A percentile compares a stretch with the other conserved stretches of the same genome.
These are phyloP conservation scores for Acipenser oxyrinchus DNA, from an alignment of 2,797 vertebrate species.

Conservation along the genomic window DNA sequence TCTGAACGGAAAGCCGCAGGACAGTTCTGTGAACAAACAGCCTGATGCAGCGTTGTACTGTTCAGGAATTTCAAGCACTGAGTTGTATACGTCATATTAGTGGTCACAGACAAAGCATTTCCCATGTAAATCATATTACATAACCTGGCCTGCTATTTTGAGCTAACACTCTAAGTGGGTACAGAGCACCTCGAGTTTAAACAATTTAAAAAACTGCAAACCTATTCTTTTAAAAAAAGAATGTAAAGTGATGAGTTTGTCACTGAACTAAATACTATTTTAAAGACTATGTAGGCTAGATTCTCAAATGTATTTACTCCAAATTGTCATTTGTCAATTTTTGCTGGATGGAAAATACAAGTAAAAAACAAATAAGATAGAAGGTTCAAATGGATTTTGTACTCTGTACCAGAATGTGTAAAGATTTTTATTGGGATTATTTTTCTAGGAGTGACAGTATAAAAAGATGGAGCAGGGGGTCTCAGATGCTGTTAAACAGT, in stretches of 20 bases:
- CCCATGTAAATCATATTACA: conserved; percentile 12
- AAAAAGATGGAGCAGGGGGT: no score
- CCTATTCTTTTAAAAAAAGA: neutral
- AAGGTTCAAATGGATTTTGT: no score
- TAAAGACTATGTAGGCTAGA: neutral
- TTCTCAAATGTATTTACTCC: neutral
- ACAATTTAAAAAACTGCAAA: conserved; percentile 1
- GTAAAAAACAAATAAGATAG: no score
- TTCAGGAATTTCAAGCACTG: neutral
- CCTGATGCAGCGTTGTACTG: neutral
- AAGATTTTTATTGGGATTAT: no score
- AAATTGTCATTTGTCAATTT: conserved; percentile 5
- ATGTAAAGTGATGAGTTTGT: no score
- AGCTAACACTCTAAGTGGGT: conserved; percentile 3
- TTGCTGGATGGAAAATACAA: no score
- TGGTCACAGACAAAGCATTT: neutral
- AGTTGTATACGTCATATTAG: neutral
- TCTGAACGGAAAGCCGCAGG: no score
- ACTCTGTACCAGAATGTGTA: no score
- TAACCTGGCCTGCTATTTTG: conserved; percentile 13
- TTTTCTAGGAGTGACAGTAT: no score
- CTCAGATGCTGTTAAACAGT: no score
- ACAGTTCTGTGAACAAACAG: neutral
- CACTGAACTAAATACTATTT: conserved; percentile 2
- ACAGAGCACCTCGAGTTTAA: conserved; percentile 4